Evolutionary conservation across 1,140 invertebrate genomes (phyloP), one percentile per base, ranked within the genome.

Genomic region (Zelostemma sp.): DNA sequence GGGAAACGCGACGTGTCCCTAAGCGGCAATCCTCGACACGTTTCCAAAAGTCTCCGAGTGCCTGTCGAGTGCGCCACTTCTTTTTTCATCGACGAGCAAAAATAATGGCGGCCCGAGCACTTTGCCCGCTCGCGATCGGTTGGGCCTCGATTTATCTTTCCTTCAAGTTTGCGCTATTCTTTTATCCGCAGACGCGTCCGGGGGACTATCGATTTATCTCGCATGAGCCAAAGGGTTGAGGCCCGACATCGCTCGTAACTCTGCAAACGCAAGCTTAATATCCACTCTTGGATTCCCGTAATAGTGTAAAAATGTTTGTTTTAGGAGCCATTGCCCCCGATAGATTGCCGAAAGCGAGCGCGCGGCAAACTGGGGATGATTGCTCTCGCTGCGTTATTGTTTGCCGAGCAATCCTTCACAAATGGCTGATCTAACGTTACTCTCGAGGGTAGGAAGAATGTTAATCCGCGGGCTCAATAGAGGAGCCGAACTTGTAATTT

Each of bases 231-330:
- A 69, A 69, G 71, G 71, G 71, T 66, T 68, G 66, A 63, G 49
- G 59, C 50, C 67, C 62, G 49, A 60, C 17, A n/a, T 40, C 15
- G 51, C 8, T 51, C 56, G 68, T 72, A 72, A 69, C 72, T 75
- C 38, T 38, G 67, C 71, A 73, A 75, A 70, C 60, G 74, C 74
- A 72, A 75, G 71, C 76, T 76, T 78, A 81, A 80, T 79, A 81
- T 80, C 78, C 73, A 77, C 77, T 82, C 73, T 73, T 68, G 70
- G 70, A 77, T 78, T 75, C 73, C 46, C 63, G 65, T 80, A 81
- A 81, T 80, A 77, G 77, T 72, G 65, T 80, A 83, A 84, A 84
- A 85, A 84, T 81, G 78, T 83, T 85, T 83, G 71, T 68, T 64
- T 49, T 72, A 75, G 68, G 41, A 72, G 69, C 54, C 54, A 63